Percentiles rank a stretch among this genome's conserved stretches.
These are phyloP conservation scores for Polia nebulosa DNA, from an alignment of 2,888 invertebrate species.

Conservation along the genomic window DNA sequence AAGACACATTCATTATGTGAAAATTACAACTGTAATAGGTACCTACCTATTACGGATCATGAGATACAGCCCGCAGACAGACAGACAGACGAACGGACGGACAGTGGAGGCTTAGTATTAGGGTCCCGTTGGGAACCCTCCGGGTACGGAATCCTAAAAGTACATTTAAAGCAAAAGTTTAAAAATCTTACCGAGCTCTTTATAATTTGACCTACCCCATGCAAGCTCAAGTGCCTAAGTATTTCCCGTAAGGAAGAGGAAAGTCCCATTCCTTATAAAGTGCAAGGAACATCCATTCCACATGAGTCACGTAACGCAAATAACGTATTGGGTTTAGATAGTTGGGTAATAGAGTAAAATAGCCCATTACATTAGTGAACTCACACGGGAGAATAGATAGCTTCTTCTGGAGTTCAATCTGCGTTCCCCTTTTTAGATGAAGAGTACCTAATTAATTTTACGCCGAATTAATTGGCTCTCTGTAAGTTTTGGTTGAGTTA, in stretches of 20 bases:
- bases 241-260: conserved; percentile 17
- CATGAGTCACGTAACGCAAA: conserved; percentile 43
- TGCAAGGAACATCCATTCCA: conserved; percentile 41
- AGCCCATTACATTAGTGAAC: conserved; percentile 46
- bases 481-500: conserved; percentile 8
- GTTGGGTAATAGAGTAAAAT: conserved; percentile 43
- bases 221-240: conserved; percentile 8
- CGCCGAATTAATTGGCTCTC: conserved; percentile 10
- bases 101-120: too few relatives aligned
- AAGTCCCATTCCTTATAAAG: conserved; percentile 35
- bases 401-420: conserved; percentile 16
- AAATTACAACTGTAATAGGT: too few relatives aligned
- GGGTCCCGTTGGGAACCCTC: too few relatives aligned
- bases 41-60: too few relatives aligned
- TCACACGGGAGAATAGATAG: conserved; percentile 42
- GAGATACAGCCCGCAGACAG: too few relatives aligned
- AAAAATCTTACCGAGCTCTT: neutral
- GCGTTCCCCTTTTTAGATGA: conserved; percentile 14
- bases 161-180: too few relatives aligned
- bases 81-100: too few relatives aligned
- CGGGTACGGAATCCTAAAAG: too few relatives aligned
- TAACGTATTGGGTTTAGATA: conserved; percentile 43
- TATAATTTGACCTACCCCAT: conserved; percentile 2
- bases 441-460: conserved; percentile 31
- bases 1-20: too few relatives aligned